phyloP scores from a whole-genome alignment of 2,888 invertebrate species.

The Stenotaenia linearis region DNA sequence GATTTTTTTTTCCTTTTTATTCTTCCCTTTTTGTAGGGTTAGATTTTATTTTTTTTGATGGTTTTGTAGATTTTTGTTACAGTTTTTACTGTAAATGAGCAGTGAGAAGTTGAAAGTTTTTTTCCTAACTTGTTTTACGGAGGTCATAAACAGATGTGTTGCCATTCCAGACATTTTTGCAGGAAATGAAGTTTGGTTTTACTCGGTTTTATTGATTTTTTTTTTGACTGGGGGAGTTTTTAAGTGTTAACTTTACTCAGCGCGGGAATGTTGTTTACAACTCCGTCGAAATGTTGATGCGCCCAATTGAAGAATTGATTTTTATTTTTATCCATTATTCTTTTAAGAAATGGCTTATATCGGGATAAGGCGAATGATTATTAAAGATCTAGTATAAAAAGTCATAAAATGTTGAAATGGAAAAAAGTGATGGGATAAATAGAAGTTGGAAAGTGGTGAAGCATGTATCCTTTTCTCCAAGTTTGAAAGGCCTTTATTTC shows the following conservation, averaged over 20 bases:
- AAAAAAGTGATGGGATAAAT: background rate
- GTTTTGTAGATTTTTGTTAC: conserved; percentile 18
- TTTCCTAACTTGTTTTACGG: background rate
- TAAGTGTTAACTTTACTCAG: background rate
- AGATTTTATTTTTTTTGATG: background rate
- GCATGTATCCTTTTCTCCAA: conserved; percentile 14
- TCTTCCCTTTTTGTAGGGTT: background rate
- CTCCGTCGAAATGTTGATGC: background rate
- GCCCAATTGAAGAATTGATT: background rate
- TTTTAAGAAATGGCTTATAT: background rate
- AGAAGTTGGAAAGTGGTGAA: conserved; percentile 9
- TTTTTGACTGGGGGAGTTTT: background rate
- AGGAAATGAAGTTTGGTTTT: conserved; percentile 23
- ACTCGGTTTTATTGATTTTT: conserved; percentile 12
- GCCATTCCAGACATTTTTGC: conserved; percentile 17
- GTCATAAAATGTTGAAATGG: background rate
- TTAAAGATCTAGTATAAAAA: conserved; percentile 4
- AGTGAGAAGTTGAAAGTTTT: background rate
- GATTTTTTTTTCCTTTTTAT: background rate
- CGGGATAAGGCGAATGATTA: background rate
- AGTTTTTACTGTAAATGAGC: conserved; percentile 12
- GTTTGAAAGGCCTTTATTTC: conserved; percentile 8
- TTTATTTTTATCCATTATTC: background rate
- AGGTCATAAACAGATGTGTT: conserved; percentile 17
- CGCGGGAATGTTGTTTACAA: conserved; percentile 17